Conservation (phyloP, 2,797 vertebrate genomes). For the Clangula hyemalis region DNA sequence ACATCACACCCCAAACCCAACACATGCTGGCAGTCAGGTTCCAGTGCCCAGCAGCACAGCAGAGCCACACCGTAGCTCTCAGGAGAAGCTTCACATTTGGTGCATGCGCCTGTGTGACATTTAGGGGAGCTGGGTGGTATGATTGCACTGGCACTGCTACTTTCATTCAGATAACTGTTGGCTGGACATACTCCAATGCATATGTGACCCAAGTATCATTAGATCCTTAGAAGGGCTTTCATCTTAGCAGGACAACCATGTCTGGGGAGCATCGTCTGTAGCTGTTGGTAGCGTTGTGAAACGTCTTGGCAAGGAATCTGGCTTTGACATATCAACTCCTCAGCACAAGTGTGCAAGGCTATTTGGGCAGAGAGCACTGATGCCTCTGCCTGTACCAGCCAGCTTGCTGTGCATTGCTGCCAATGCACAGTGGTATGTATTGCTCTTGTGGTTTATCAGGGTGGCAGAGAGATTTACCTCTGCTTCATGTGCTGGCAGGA, state of each 20-base stretch:
- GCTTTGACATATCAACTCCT: neutral
- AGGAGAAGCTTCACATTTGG: neutral
- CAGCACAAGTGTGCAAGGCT: neutral
- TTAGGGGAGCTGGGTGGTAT: neutral
- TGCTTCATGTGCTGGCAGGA: conserved; percentile 3
- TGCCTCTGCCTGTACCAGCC: neutral
- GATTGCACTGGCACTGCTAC: neutral
- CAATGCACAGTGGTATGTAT: neutral
- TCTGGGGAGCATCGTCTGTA: neutral
- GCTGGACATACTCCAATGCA: neutral
- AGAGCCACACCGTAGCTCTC: neutral
- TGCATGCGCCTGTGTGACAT: neutral
- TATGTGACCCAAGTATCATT: accelerated
- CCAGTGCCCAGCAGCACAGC: neutral
- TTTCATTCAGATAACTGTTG: neutral
- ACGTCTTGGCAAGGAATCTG: neutral
- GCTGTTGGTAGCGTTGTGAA: neutral
- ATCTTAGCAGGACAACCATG: neutral
- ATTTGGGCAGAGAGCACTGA: neutral
- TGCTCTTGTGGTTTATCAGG: neutral
- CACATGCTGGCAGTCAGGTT: neutral
- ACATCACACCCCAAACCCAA: neutral
- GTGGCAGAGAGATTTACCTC: conserved; percentile 21
- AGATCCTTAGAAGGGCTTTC: neutral
- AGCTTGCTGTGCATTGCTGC: neutral